Base-by-base conservation (phyloP, 1,140 invertebrate genomes). In the Leucophenga varia region DNA sequence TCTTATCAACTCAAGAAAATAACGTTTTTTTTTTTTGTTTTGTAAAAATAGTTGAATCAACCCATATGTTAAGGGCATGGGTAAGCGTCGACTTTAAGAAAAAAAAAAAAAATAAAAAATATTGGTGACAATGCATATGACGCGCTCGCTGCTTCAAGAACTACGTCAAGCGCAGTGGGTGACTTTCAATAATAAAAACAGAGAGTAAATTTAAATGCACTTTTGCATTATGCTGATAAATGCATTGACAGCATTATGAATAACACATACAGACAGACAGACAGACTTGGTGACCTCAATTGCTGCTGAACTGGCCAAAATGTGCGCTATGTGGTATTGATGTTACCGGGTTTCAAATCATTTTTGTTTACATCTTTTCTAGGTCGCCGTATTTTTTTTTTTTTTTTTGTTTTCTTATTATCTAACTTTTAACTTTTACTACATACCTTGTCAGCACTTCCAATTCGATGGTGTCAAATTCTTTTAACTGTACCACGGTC, bases 381-480 rank as follows among this genome's bases (percentile, higher is more conserved):
- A 64, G 64, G 64, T 60, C 64, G 47, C n/a, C 28, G 18, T n/a
- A 10, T 13, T 22, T 31, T 12, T 10, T 25, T 10, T 35, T 36
- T n/a, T 3, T 22, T 30, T n/a, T 43, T 18, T 20, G 12, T 9
- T 12, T 7, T 6, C 17, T 52, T 32, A 18, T 22, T 4, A 35
- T 37, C 13, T 41, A 9, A 48, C 32, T 37, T 10, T 32, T 25
- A 32, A 32, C 21, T 22, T 18, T 22, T 52, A 10, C 2, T 30
- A 59, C 59, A 74, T 71, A 87, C 86, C 86, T 89, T 43, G 80
- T 69, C 38, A 85, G 80, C 56, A 90, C 79, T 78, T 88, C 85
- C 56, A 90, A 71, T 69, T 89, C 80, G 65, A 90, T 85, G 16
- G 81, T 81, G 44, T 85, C 81, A 58, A 89, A 89, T 59, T 84